Evolutionary conservation across 2,888 invertebrate species (phyloP).

Genomic region (Mythimna impura): DNA sequence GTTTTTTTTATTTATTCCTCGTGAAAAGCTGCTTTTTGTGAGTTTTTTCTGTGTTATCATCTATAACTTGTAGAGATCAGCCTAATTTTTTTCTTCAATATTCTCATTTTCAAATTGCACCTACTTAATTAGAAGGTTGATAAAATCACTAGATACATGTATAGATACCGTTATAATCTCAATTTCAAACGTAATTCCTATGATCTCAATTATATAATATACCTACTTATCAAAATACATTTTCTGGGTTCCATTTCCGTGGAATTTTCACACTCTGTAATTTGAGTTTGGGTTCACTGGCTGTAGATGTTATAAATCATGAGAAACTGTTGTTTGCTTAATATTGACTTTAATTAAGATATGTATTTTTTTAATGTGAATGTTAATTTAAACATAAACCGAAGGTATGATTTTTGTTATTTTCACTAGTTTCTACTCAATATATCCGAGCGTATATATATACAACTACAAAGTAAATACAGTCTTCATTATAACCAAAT

Average conservation of each 20-base stretch:
- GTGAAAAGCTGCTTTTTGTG: constrained; percentile 6
- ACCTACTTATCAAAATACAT: constrained; percentile 7
- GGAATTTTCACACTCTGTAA: constrained; percentile 33
- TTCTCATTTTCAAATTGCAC: constrained; percentile 3
- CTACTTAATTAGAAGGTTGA: neutral
- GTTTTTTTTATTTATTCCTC: constrained; percentile 12
- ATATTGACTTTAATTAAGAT: neutral
- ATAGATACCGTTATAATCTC: constrained; percentile 17
- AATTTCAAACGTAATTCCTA: constrained; percentile 8
- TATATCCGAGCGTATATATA: neutral
- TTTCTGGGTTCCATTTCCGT: constrained; percentile 16
- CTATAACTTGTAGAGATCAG: too few species aligned
- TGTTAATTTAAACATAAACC: neutral
- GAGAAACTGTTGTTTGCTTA: neutral
- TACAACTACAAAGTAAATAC: neutral
- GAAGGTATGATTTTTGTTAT: neutral
- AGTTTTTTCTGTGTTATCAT: constrained; percentile 13
- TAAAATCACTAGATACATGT: neutral
- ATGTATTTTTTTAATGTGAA: neutral
- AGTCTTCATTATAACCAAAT: neutral
- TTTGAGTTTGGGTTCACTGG: constrained; percentile 38
- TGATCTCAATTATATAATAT: neutral
- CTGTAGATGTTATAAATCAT: too few species aligned
- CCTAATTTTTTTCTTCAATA: neutral
- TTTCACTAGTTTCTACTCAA: neutral